Evolutionary conservation across 1,140 invertebrate species (phyloP).

Genomic region (Scylla paramamosain): DNA sequence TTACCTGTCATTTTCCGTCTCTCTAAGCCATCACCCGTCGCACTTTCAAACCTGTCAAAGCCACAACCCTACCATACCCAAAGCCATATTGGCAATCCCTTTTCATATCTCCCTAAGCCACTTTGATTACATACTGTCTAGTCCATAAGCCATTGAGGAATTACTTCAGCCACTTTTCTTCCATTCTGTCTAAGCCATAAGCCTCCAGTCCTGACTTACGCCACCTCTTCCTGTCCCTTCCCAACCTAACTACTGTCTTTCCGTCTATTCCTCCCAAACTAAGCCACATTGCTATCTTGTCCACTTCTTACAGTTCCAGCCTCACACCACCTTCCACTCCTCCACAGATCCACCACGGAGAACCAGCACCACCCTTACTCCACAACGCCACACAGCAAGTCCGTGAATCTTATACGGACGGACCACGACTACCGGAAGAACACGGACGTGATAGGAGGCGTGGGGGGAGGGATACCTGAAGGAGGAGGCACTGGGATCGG

Average conservation of each 20-base stretch:
- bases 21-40: too few relatives aligned
- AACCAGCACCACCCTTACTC: constrained; percentile 40
- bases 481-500: not conserved
- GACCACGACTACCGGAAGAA: constrained; percentile 10
- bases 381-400: constrained; percentile 54
- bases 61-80: too few relatives aligned
- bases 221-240: too few relatives aligned
- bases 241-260: too few relatives aligned
- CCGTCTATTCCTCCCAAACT: too few relatives aligned
- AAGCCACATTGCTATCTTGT: too few relatives aligned
- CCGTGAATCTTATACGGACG: constrained; percentile 33
- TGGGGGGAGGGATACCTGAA: not conserved
- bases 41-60: not conserved
- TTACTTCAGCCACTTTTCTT: not conserved
- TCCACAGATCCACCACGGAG: constrained; percentile 45
- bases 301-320: not conserved
- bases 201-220: too few relatives aligned
- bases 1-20: too few relatives aligned
- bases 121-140: not conserved
- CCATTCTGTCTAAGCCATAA: not conserved
- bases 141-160: not conserved
- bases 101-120: not conserved
- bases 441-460: not conserved
- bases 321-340: not conserved
- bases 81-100: too few relatives aligned